Evolutionary conservation across 2,888 invertebrate species (phyloP).

Genomic region (Apamea monoglypha): DNA sequence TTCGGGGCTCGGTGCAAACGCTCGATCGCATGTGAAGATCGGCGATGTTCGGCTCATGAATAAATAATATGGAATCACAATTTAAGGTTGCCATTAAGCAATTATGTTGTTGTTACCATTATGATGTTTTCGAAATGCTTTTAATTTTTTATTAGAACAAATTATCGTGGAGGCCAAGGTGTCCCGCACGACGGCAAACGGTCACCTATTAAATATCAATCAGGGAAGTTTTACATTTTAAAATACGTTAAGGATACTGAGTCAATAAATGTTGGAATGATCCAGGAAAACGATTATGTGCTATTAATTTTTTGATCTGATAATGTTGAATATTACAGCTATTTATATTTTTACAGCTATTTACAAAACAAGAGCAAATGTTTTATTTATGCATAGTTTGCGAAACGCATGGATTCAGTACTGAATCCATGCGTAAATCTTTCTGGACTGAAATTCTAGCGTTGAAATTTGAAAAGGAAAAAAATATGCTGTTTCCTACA

Average conservation of each 20-base stretch:
- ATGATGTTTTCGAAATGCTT: slow-evolving; percentile 88
- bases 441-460: too few relatives aligned
- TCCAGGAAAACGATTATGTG: slow-evolving; percentile 29
- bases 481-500: not conserved
- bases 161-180: slow-evolving; percentile 84
- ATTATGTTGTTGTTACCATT: slow-evolving; percentile 88
- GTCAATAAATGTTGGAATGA: slow-evolving; percentile 56
- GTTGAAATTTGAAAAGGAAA: not conserved
- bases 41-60: slow-evolving; percentile 84
- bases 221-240: slow-evolving; percentile 69
- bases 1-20: slow-evolving; percentile 82
- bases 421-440: too few relatives aligned
- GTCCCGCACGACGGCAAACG: slow-evolving; percentile 81
- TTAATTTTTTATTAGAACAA: slow-evolving; percentile 89
- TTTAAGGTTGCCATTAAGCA: slow-evolving; percentile 88
- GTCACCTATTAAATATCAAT: slow-evolving; percentile 88
- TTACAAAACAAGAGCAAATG: not conserved
- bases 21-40: slow-evolving; percentile 82
- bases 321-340: slow-evolving; percentile 15
- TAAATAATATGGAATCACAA: slow-evolving; percentile 89
- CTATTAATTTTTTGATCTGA: slow-evolving; percentile 24
- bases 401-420: not conserved
- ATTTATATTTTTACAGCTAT: slow-evolving; percentile 11
- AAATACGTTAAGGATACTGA: slow-evolving; percentile 40
- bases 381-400: not conserved